These are phyloP conservation scores for Hylaeus volcanicus DNA, from an alignment of 1,140 invertebrate genomes.

Conservation along the genomic window DNA sequence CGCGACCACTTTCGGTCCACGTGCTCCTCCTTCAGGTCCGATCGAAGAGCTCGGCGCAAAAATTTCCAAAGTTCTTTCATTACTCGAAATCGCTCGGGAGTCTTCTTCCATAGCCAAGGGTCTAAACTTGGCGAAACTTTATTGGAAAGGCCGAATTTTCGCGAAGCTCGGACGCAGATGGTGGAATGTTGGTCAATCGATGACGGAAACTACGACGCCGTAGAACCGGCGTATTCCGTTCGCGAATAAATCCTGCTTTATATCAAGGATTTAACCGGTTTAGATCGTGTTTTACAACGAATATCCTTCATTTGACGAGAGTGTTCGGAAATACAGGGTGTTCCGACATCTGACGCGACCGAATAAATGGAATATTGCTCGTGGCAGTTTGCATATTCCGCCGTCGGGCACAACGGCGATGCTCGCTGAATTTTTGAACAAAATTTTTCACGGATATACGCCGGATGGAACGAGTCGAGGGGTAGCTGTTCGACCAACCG, in stretches of 20 bases:
- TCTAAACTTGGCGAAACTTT: background rate
- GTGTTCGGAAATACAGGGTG: too few relatives aligned
- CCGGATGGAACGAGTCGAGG: too few relatives aligned
- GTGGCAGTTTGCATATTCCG: too few relatives aligned
- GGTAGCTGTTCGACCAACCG: too few relatives aligned
- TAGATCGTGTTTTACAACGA: background rate
- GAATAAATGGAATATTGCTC: too few relatives aligned
- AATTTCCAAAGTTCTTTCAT: slow-evolving; percentile 28
- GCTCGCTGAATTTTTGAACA: background rate
- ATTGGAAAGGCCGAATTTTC: background rate
- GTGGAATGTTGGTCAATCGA: background rate
- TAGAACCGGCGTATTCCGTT: background rate
- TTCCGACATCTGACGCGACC: background rate
- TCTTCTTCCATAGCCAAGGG: too few relatives aligned
- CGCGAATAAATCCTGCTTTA: background rate
- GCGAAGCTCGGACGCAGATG: background rate
- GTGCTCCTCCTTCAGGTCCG: background rate
- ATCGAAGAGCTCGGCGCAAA: background rate
- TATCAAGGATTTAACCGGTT: background rate
- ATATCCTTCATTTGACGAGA: background rate
- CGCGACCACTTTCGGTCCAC: too few relatives aligned
- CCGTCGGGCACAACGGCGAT: too few relatives aligned
- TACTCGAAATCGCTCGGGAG: background rate
- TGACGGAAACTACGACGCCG: background rate
- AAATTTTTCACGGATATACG: background rate